Evolutionary conservation across 2,113 vertebrate genomes (phyloP), one percentile per base, ranked within the genome.

Genomic region (Pedetes capensis): DNA sequence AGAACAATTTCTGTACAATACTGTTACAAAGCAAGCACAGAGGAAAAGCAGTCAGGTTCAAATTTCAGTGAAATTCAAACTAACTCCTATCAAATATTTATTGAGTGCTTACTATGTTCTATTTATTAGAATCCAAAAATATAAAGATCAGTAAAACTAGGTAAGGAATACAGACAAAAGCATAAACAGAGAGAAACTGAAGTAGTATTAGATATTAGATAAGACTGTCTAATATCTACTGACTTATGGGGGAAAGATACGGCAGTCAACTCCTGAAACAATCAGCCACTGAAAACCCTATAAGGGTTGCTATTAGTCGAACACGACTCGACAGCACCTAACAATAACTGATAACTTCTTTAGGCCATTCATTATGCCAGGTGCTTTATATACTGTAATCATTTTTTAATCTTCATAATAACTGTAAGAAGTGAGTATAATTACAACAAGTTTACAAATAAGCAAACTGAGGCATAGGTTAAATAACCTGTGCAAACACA

Each of bases 61-160:
- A 94, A 96, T 84, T 80, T 79, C 22, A 87, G 74, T 61, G 29
- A 86, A 37, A 90, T 76, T 59, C 51, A 89, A 95, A 91, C 49
- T 88, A 55, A 94, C 76, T n/a, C 51, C 25, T 49, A 72, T 59
- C 22, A 86, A 91, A 76, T 68, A 93, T 29, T 72, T 85, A 87
- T 1, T 84, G 29, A 88, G 3, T 93, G 20, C 37, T 55, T 88
- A 72, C 32, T 84, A 42, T 72, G 42, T 66, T 89, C 14, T 20
- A 89, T 64, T 37, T 69, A 57, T 61, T 74, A 44, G 13, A 87
- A 68, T 59, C 23, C 61, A 66, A 71, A 95, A 47, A 68, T 13
- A 72, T n/a, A 66, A 87, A 81, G n/a, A 93, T 81, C 18, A 78
- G 0, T 71, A 71, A 59, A 7, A 85, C 23, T 25, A 89, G 44